Evolutionary conservation across 1,140 invertebrate genomes (phyloP), one percentile per base, ranked within the genome.

Genomic region (Akabosia matsudoensis): DNA sequence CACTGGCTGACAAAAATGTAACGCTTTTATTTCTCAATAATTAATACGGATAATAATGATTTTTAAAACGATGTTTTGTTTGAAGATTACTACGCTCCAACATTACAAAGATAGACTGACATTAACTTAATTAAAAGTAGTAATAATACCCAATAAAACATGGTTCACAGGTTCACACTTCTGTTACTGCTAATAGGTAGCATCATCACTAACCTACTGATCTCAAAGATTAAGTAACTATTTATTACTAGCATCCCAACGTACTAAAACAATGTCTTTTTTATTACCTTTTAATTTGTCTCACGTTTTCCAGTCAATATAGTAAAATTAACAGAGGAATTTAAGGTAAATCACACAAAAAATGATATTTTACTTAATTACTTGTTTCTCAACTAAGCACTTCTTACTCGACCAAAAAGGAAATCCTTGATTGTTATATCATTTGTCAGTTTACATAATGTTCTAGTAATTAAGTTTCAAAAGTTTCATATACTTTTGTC

Each of bases 151-250:
- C 54, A 56, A 56, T n/a, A 3, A 22, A 13, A 45, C 7, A 56
- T n/a, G 54, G 54, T 56, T 56, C 54, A 13, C 28, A 2, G 61
- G 61, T 67, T 67, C 61, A n/a, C n/a, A 67, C 61, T 67, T 31
- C 61, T 31, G 61, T 67, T 67, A 67, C 30, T 67, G 22, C 61
- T 67, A 30, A 10, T 67, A 30, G 61, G 28, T 30, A 3, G 61
- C 31, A 67, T 30, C 61, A 67, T 67, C 61, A 67, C 61, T 67
- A 67, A 67, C 61, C 61, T 67, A 67, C 61, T 61, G 54, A 61
- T 61, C 54, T 61, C 54, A 61, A 61, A 14, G 54, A 16, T 61
- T 45, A 16, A 61, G 54, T 61, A 61, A 61, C 24, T 61, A 61
- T n/a, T 61, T 67, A 67, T 22, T 67, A 67, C 7, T 22, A 67